A percentile compares a stretch with the other conserved stretches of the same genome.
Evolutionary conservation across 1,140 invertebrate genomes (phyloP).

Genomic region (Pectinophora gossypiella): DNA sequence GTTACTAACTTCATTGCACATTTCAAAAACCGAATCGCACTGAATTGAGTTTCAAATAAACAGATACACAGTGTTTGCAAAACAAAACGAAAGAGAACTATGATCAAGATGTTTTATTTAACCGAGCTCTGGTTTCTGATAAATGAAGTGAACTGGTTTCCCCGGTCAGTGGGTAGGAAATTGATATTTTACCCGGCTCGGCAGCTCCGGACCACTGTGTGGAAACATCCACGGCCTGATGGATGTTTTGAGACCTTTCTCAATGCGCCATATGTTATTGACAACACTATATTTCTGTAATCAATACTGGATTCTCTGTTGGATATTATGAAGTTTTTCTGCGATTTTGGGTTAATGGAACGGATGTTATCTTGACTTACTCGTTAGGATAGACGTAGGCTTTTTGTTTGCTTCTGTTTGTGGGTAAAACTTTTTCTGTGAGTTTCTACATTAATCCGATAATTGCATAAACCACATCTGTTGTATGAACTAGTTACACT

Average conservation of each 20-base stretch:
- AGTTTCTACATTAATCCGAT: no score
- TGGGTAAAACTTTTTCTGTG: no score
- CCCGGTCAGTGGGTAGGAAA: slow-evolving; percentile 39
- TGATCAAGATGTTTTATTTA: slow-evolving; percentile 18
- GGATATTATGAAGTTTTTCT: background rate
- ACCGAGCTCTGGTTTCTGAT: slow-evolving; percentile 25
- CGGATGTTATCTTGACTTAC: no score
- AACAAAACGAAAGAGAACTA: no score
- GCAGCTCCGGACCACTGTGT: background rate
- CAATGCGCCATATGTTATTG: slow-evolving; percentile 2
- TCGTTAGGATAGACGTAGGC: no score
- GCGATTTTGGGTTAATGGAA: background rate
- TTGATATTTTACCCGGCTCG: slow-evolving; percentile 49
- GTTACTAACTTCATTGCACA: no score
- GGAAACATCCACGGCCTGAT: background rate
- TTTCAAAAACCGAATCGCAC: no score
- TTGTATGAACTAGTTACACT: no score
- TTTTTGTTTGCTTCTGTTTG: no score
- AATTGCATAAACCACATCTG: no score
- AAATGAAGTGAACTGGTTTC: slow-evolving; percentile 35
- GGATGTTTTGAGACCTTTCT: slow-evolving; percentile 2
- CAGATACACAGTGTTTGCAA: no score
- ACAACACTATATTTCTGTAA: background rate
- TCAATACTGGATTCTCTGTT: background rate
- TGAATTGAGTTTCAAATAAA: no score